Base-by-base conservation (phyloP, 2,113 vertebrate species). In the Seriola dumerili region DNA sequence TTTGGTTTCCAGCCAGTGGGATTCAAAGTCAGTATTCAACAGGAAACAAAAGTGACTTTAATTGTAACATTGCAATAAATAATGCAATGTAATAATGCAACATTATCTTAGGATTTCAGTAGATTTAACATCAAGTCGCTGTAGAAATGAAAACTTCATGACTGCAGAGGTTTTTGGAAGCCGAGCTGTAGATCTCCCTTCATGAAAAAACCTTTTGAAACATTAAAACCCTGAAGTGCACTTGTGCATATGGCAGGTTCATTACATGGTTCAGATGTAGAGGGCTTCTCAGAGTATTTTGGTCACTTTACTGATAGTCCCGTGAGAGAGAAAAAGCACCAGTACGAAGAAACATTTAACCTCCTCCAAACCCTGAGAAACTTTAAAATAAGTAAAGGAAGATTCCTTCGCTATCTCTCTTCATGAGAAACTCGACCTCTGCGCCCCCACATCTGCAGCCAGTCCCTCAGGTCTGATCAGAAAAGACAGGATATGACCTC, bases 401-500 rank as follows among this genome's bases (percentile, higher is more conserved):
- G 80, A 84, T 36, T 80, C 84, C 58, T 65, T 59, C 10, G 66
- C 88, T 83, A 83, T 94, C 86, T 85, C 81, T 83, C 72, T 80
- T 81, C 89, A 84, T 77, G 87, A 88, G 85, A 78, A 84, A 61
- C 59, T 58, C 61, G 81, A 93, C 90, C 91, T 86, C 84, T 76
- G 69, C 65, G 80, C 80, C 76, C 42, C 25, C 78, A 94, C 91
- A 92, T 90, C 90, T 92, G 87, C 92, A 78, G 88, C 85, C 89
- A 63, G 87, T 95, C 94, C 93, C 94, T 90, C 88, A 90, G 89
- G 93, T 87, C 80, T 90, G 89, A 93, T 94, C 89, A 91, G 76
- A 84, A 90, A 83, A 93, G 92, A 89, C 92, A 93, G 95, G 95
- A 96, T 95, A 83, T 96, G 94, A 95, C 93, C 94, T 93, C 93